phyloP scores from a whole-genome alignment of 2,797 vertebrate genomes.

The Gymnoscopelus microlampas region DNA sequence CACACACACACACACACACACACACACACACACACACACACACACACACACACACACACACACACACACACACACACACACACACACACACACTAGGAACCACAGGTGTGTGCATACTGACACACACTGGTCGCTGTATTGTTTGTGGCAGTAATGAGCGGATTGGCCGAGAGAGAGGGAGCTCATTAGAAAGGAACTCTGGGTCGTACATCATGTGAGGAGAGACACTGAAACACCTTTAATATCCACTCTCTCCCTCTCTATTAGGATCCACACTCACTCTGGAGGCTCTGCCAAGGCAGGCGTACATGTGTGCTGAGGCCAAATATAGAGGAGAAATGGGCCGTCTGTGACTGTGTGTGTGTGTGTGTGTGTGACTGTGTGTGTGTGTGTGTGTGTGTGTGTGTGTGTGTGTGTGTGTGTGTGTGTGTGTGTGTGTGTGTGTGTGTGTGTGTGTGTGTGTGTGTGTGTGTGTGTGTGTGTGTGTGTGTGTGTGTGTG shows the following conservation, averaged over 20 bases:
- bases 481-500: constrained; percentile 8
- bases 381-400: constrained; percentile 1
- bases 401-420: constrained; percentile 1
- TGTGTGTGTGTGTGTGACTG: background rate
- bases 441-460: no score
- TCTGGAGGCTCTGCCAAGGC: background rate
- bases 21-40: background rate
- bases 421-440: background rate
- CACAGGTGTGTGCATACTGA: background rate
- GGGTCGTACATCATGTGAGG: background rate
- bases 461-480: constrained; percentile 6
- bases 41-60: constrained; percentile 1
- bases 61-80: constrained; percentile 2
- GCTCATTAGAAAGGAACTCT: background rate
- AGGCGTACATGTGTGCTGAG: background rate
- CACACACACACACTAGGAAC: background rate
- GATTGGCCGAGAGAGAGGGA: background rate
- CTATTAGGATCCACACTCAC: background rate
- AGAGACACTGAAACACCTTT: background rate
- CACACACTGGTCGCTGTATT: background rate
- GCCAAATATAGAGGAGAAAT: background rate
- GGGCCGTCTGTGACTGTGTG: background rate
- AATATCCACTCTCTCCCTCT: background rate
- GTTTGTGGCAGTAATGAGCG: background rate
- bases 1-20: no score